phyloP scores from a whole-genome alignment of 2,113 vertebrate species.

The Laterallus jamaicensis region DNA sequence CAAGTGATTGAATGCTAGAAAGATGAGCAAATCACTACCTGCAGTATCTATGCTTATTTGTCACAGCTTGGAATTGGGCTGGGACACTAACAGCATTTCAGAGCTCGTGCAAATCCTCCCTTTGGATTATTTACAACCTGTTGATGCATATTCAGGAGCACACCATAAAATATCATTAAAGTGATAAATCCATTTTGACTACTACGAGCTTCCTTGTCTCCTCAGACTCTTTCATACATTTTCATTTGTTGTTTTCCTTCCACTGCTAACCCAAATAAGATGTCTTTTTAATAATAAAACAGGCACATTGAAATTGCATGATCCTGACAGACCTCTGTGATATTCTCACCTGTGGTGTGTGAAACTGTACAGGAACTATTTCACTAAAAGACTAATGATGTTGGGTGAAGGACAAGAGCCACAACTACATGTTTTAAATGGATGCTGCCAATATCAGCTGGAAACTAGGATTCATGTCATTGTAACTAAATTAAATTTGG shows the following conservation, averaged over 20 bases:
- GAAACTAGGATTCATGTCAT: neutral
- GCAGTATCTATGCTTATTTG: conserved; percentile 19
- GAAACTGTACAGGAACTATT: neutral
- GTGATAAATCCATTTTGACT: neutral
- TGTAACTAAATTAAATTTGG: neutral
- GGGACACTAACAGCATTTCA: neutral
- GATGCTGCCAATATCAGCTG: neutral
- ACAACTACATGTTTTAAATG: neutral
- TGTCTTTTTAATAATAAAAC: neutral
- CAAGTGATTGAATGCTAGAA: neutral
- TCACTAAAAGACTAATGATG: neutral
- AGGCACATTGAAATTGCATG: neutral
- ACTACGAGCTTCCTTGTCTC: neutral
- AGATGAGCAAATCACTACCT: neutral
- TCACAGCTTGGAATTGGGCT: conserved; percentile 29
- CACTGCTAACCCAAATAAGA: neutral
- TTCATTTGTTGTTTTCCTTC: neutral
- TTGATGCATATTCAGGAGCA: conserved; percentile 11
- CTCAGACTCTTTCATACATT: neutral
- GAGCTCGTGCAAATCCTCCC: conserved; percentile 19
- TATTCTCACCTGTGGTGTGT: neutral
- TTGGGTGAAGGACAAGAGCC: neutral
- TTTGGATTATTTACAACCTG: conserved; percentile 44
- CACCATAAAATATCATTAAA: conserved; percentile 22
- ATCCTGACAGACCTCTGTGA: neutral